Evolutionary conservation across 2,797 vertebrate genomes (phyloP).

Genomic region (Australoheros facetus): DNA sequence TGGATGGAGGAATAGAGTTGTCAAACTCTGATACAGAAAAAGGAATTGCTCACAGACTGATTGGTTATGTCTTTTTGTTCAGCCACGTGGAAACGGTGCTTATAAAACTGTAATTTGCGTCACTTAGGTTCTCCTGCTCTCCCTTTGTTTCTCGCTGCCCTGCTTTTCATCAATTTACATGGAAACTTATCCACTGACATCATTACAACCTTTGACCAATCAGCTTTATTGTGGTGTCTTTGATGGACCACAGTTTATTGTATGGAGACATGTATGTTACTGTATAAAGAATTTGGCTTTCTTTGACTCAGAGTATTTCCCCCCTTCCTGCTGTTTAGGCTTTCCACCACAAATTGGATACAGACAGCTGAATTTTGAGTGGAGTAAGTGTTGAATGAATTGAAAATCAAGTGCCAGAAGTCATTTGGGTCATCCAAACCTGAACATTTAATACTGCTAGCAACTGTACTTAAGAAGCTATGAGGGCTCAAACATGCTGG

Average conservation of each 20-base stretch:
- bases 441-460: neutral
- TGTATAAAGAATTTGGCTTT: conserved; percentile 7
- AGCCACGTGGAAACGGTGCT: neutral
- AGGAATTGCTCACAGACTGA: neutral
- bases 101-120: neutral
- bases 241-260: neutral
- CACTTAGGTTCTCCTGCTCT: neutral
- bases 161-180: neutral
- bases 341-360: neutral
- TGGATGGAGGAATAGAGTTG: neutral
- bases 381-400: neutral
- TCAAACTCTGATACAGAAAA: neutral
- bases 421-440: neutral
- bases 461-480: neutral
- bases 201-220: conserved; percentile 13
- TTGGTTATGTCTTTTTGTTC: neutral
- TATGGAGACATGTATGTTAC: neutral
- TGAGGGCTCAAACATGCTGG: neutral
- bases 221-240: conserved; percentile 18
- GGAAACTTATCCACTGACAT: conserved; percentile 17
- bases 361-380: neutral
- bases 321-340: conserved; percentile 10
- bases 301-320: conserved; percentile 11
- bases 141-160: neutral
- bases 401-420: fast-evolving